These are phyloP conservation scores for Ectropis crepuscularia DNA, from an alignment of 2,888 invertebrate species.

Conservation along the genomic window DNA sequence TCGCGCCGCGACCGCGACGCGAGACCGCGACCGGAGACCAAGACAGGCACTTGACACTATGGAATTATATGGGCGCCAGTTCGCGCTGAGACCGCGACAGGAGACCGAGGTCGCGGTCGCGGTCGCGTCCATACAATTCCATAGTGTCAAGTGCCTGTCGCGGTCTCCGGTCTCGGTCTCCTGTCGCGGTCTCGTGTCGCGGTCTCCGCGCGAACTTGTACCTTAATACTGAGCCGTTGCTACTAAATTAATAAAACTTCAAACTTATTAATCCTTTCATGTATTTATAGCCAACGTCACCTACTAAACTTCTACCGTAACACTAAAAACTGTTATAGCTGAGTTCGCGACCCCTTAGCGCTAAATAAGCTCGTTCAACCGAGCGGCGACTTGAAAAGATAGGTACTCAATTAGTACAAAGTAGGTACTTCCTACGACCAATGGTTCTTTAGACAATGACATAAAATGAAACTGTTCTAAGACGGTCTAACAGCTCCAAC, in stretches of 20 bases:
- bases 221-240: not conserved
- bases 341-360: conserved; percentile 18
- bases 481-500: not conserved
- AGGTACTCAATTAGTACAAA: conserved; percentile 25
- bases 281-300: conserved; percentile 14
- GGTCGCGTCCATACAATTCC: no score
- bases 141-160: no score
- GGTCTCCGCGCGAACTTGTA: no score
- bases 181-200: no score
- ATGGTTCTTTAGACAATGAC: conserved; percentile 19
- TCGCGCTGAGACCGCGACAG: no score
- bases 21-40: no score
- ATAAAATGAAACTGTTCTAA: conserved; percentile 15
- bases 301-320: conserved; percentile 20
- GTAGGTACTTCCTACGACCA: conserved; percentile 12
- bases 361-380: conserved; percentile 17
- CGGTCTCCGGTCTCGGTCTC: no score
- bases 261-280: conserved; percentile 8
- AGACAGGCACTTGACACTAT: no score
- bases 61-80: no score
- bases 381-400: conserved; percentile 15
- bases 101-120: no score
- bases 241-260: not conserved
- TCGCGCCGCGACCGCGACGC: no score
- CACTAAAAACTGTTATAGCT: conserved; percentile 29